These are phyloP conservation scores for Trogon melanurus DNA, from an alignment of 2,113 vertebrate genomes.

Conservation along the genomic window DNA sequence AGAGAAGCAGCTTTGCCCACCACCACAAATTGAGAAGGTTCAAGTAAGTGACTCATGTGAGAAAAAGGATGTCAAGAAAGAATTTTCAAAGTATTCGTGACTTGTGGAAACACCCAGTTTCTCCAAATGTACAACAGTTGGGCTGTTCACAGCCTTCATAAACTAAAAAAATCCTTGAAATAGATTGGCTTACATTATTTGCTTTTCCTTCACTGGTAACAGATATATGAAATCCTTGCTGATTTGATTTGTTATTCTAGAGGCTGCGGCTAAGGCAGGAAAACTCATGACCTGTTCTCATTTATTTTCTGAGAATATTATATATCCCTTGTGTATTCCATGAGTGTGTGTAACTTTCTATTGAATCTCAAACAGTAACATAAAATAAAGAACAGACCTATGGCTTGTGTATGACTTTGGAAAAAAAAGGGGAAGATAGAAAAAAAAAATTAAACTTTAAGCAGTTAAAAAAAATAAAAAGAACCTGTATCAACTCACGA, in stretches of 20 bases:
- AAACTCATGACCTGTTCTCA: not conserved
- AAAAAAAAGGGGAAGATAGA: not conserved
- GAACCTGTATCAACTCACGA: not conserved
- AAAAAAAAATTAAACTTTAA: not conserved
- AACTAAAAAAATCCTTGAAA: not conserved
- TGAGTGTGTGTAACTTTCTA: not conserved
- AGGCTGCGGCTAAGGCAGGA: not conserved
- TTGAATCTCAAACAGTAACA: not conserved
- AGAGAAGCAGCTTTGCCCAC: not conserved
- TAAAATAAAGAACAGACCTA: not conserved
- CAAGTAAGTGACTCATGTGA: not conserved
- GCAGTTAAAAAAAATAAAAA: not conserved
- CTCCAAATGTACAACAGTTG: not conserved
- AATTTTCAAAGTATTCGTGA: not conserved
- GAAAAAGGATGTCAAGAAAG: not conserved
- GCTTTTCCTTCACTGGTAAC: not conserved
- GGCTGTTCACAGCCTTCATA: not conserved
- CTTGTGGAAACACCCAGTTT: not conserved
- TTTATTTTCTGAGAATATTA: not conserved
- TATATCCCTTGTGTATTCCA: not conserved
- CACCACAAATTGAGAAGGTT: not conserved
- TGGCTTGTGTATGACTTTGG: not conserved
- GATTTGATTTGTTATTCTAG: not conserved
- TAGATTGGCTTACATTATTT: not conserved
- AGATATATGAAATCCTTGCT: not conserved